Base-by-base conservation (phyloP, 2,888 invertebrate genomes). In the Meliscaeva auricollis region DNA sequence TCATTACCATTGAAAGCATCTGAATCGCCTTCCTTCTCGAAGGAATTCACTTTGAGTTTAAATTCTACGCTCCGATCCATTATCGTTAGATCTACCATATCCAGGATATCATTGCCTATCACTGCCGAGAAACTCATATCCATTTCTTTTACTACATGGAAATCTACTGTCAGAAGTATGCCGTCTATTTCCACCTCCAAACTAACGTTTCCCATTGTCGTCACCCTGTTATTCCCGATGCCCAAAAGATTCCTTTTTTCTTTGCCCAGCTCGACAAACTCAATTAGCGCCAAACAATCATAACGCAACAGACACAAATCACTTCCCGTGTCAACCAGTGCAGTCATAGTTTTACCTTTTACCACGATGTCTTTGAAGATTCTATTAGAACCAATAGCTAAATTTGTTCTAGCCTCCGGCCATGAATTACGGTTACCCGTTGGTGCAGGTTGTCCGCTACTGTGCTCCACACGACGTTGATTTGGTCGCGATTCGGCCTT, bases 91-190 rank as follows among this genome's bases (percentile, higher is more conserved):
- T 41, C 7, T 41, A 13, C 41, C 7, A 13, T 13, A 2, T 41
- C 11, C 13, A 41, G 13, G 13, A 41, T 41, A 41, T 41, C 41
- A 13, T 60, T 60, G 3, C 48, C 66, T 6, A 48, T 17, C 2
- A 30, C 32, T 17, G 48, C 66, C 8, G 54, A 41, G 13, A 41
- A 69, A 7, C n/a, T 35, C 54, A 69, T 69, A 17, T 70, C 70
- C 11, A 26, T 54, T 17, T 70, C 70, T 2, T 8, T 11, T 2
- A 38, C 35, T 8, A 70, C 56, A 15, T 44, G 70, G 70, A 70
- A 70, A 13, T 44, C 54, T 15, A 70, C 2, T 15, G 13, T 7
- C 2, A 70, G 6, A 20, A n/a, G n/a, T 6, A 44, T 17, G 11
- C 30, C 48, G 13, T 60, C 38, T 5, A 60, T 32, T 32, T 60